Evolutionary conservation across 2,113 vertebrate genomes (phyloP).

Genomic region (Coregonus clupeaformis): DNA sequence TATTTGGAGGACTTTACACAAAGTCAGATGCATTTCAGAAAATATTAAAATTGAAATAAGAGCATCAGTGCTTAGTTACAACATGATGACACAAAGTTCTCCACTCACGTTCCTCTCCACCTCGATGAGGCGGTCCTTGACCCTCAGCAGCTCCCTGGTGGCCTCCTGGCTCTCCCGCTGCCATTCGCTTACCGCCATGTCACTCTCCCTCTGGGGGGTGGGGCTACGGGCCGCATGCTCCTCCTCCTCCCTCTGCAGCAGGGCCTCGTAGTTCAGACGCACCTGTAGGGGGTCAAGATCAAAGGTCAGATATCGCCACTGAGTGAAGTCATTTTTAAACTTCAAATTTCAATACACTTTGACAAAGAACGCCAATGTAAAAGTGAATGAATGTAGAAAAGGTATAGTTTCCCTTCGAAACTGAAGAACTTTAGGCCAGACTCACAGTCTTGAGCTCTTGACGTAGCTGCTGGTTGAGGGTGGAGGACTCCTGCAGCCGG

Average conservation of each 20-base stretch:
- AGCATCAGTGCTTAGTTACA: neutral
- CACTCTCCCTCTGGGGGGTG: constrained; percentile 74
- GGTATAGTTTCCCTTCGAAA: neutral
- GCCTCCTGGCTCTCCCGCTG: constrained; percentile 92
- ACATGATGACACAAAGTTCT: neutral
- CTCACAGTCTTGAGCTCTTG: constrained; percentile 93
- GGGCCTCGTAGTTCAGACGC: constrained; percentile 93
- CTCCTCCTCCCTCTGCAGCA: constrained; percentile 92
- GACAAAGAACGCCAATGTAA: too few relatives aligned
- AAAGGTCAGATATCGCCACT: neutral
- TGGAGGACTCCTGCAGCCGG: constrained; percentile 89
- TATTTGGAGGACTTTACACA: neutral
- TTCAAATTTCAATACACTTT: neutral
- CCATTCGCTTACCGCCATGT: constrained; percentile 81
- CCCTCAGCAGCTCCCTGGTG: constrained; percentile 89
- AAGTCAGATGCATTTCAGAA: neutral
- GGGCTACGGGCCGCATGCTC: constrained; percentile 79
- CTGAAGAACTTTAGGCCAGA: neutral
- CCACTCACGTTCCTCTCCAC: constrained; percentile 89
- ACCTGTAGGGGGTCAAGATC: constrained; percentile 73
- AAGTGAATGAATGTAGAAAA: too few relatives aligned
- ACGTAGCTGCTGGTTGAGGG: constrained; percentile 88
- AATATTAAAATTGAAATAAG: neutral
- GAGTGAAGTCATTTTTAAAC: neutral
- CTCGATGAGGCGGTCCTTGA: constrained; percentile 95